These are phyloP conservation scores for Suricata suricatta DNA, from an alignment of 2,113 vertebrate species.

Conservation along the genomic window DNA sequence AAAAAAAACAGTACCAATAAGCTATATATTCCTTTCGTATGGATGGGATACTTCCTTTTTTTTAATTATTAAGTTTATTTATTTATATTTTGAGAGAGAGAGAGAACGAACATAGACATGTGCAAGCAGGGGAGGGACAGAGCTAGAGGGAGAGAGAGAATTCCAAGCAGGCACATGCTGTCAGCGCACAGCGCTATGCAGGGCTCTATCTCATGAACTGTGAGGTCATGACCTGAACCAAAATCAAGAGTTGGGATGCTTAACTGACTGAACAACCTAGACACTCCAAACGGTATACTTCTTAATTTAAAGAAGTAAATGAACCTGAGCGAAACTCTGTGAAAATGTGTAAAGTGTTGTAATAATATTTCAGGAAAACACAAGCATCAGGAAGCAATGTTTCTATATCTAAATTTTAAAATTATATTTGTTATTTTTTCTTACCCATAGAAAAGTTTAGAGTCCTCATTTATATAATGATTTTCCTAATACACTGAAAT, in stretches of 20 bases:
- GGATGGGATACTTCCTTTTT: background rate
- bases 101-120: too few species aligned
- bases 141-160: too few species aligned
- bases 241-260: too few species aligned
- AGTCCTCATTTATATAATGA: background rate
- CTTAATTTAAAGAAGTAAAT: conserved; percentile 24
- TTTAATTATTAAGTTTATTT: too few species aligned
- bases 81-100: too few species aligned
- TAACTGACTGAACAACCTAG: too few species aligned
- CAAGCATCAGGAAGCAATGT: background rate
- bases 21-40: background rate
- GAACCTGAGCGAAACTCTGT: conserved; percentile 18
- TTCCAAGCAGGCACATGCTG: too few species aligned
- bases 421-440: background rate
- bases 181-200: too few species aligned
- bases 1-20: background rate
- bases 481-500: conserved; percentile 1
- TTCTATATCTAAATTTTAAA: conserved; percentile 34
- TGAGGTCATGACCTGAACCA: too few species aligned
- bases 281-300: background rate
- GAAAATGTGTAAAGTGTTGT: background rate
- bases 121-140: too few species aligned
- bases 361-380: conserved; percentile 7
- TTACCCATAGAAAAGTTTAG: conserved; percentile 3
- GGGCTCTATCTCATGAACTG: too few species aligned